A percentile compares a stretch with the other conserved stretches of the same genome.
These are phyloP conservation scores for Ochotona curzoniae DNA, from an alignment of 2,113 vertebrate species.

Conservation along the genomic window DNA sequence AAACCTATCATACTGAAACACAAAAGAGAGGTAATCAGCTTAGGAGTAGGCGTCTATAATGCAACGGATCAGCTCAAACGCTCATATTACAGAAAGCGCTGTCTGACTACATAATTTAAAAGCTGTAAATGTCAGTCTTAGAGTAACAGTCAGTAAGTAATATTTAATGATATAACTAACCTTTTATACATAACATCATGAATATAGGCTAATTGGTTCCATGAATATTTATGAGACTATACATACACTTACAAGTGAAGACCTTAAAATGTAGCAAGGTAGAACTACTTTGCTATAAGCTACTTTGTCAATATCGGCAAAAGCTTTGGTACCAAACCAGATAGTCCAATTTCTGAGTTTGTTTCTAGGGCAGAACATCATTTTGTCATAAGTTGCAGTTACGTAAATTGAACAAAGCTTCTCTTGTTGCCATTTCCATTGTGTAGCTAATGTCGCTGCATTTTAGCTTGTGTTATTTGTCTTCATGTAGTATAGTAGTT, in stretches of 20 bases:
- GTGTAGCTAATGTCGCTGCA: background rate
- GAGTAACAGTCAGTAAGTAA: conserved; percentile 17
- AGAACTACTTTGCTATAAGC: background rate
- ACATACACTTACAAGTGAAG: conserved; percentile 25
- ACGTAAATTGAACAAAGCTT: background rate
- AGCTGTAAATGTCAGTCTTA: background rate
- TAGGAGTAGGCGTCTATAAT: conserved; percentile 7
- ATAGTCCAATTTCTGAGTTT: conserved; percentile 10
- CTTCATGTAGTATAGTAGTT: background rate
- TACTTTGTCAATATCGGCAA: background rate
- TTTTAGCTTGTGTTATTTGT: conserved; percentile 28
- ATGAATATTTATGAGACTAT: background rate
- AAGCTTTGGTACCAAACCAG: background rate
- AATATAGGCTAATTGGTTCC: conserved; percentile 7
- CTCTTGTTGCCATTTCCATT: background rate
- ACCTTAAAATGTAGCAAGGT: background rate
- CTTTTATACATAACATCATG: background rate
- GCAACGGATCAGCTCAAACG: conserved; percentile 21
- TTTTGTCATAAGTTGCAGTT: background rate
- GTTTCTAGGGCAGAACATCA: background rate
- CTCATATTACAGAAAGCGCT: too few species aligned
- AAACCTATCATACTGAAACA: conserved; percentile 10
- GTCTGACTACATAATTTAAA: background rate
- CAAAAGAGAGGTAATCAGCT: conserved; percentile 17
- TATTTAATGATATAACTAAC: background rate